phyloP scores from a whole-genome alignment of 2,797 vertebrate species.

The Mormyrops attenuatus region DNA sequence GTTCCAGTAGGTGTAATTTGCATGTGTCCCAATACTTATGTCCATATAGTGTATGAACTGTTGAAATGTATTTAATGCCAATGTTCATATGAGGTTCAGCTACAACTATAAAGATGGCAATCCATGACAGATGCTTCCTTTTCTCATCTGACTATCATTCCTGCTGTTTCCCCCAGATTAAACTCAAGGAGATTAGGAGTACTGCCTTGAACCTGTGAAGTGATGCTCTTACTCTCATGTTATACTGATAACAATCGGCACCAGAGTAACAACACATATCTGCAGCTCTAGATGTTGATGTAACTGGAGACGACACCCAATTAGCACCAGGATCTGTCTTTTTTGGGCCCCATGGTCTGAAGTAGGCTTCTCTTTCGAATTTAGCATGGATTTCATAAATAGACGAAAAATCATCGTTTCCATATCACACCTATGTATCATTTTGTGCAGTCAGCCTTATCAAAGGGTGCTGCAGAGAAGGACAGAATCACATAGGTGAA shows the following conservation, averaged over 20 bases:
- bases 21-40: not conserved
- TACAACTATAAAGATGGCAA: not conserved
- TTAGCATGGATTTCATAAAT: not conserved
- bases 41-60: not conserved
- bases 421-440: not conserved
- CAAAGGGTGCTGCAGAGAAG: not conserved
- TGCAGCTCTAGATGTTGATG: not conserved
- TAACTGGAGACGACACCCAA: not conserved
- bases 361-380: not conserved
- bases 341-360: not conserved
- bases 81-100: not conserved
- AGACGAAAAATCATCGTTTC: not conserved
- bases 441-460: not conserved
- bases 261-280: not conserved
- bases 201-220: not conserved
- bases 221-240: not conserved
- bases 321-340: not conserved
- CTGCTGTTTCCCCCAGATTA: not conserved
- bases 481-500: not conserved
- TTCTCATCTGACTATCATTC: not conserved
- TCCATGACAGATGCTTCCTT: not conserved
- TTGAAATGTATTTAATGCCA: not conserved
- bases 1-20: not conserved
- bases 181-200: not conserved
- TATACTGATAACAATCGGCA: not conserved